These are phyloP conservation scores for Ceyx margarethae DNA, from an alignment of 2,113 vertebrate species.

Conservation along the genomic window DNA sequence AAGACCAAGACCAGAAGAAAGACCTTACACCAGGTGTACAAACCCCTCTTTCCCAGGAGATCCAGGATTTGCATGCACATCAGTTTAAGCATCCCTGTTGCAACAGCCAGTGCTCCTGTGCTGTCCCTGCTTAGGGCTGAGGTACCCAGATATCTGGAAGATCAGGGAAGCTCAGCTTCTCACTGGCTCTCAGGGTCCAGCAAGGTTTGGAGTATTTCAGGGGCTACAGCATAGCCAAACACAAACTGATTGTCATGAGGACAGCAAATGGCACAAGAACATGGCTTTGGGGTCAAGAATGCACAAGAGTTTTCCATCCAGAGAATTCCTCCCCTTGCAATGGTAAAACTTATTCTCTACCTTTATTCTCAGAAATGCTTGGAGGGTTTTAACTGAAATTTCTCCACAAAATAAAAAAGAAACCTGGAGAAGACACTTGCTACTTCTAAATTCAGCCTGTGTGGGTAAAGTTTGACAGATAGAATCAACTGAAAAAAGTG, in stretches of 20 bases:
- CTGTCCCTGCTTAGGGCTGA: background rate
- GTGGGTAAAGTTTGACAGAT: background rate
- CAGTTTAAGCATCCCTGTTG: background rate
- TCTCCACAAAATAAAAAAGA: background rate
- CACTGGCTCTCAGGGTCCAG: background rate
- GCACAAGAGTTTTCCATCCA: background rate
- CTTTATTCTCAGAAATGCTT: background rate
- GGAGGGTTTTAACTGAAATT: background rate
- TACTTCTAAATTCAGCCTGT: conserved; percentile 12
- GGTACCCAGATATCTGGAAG: background rate
- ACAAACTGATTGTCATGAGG: background rate
- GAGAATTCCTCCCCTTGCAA: background rate
- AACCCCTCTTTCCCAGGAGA: background rate
- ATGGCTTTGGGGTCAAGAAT: background rate
- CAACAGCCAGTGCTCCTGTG: background rate
- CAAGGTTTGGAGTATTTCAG: background rate
- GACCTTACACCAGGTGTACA: background rate
- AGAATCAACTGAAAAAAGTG: background rate
- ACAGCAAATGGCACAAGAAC: background rate
- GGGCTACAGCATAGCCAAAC: background rate
- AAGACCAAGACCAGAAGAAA: background rate
- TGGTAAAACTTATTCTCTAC: background rate
- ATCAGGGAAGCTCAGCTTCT: background rate
- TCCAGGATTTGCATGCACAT: background rate
- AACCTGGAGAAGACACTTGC: background rate